phyloP scores from a whole-genome alignment of 2,888 invertebrate genomes.

The Merodon equestris region DNA sequence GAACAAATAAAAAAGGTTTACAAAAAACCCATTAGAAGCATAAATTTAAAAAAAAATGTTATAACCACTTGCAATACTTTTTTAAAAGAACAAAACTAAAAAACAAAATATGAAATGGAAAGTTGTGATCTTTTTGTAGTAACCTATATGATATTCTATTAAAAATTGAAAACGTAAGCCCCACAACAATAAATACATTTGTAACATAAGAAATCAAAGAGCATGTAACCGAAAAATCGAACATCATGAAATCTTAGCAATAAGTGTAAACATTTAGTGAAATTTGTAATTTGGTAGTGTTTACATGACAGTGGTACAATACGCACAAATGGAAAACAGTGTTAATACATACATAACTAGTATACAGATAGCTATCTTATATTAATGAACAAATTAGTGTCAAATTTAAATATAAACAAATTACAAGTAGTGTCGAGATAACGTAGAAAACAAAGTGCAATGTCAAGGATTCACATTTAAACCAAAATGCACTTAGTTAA shows the following conservation, averaged over 20 bases:
- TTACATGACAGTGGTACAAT: constrained; percentile 53
- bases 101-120: constrained; percentile 39
- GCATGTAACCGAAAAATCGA: constrained; percentile 16
- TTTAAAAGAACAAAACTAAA: constrained; percentile 5
- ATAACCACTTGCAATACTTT: constrained; percentile 43
- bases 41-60: no score
- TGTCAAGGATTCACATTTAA: no score
- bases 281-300: constrained; percentile 59
- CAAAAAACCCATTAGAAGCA: constrained; percentile 17
- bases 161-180: constrained; percentile 19
- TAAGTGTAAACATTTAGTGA: constrained; percentile 55
- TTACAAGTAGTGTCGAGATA: neutral
- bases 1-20: constrained; percentile 30
- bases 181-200: constrained; percentile 6
- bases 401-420: neutral
- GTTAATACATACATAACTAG: constrained; percentile 30
- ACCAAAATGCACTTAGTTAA: no score
- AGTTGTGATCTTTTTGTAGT: constrained; percentile 68
- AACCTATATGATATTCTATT: constrained; percentile 54
- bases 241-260: constrained; percentile 44
- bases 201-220: constrained; percentile 17
- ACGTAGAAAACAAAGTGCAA: neutral
- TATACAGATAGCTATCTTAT: constrained; percentile 24
- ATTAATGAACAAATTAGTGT: neutral
- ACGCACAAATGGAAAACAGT: constrained; percentile 60